Evolutionary conservation across 2,113 vertebrate genomes (phyloP).

Genomic region (Sinocyclocheilus grahami): DNA sequence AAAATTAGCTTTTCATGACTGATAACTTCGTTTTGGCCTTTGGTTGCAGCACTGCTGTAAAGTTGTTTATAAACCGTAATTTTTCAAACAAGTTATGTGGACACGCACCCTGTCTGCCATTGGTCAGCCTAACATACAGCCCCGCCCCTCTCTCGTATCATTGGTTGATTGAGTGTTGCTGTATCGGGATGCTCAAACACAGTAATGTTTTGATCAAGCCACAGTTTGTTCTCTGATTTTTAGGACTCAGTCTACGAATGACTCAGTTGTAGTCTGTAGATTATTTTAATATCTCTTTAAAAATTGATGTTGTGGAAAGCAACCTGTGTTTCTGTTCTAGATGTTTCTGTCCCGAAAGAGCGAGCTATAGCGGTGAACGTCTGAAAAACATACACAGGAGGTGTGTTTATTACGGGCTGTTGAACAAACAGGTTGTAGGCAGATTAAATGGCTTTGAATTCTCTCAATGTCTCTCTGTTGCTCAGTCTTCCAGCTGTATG

Average conservation of each 20-base stretch:
- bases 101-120: not conserved
- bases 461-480: conserved; percentile 1
- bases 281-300: not conserved
- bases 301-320: not conserved
- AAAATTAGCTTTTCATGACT: too few species aligned
- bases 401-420: conserved; percentile 25
- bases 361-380: too few species aligned
- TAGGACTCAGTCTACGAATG: too few species aligned
- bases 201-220: too few species aligned
- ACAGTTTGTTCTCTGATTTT: not conserved
- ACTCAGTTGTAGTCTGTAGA: not conserved
- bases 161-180: not conserved
- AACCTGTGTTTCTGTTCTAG: not conserved
- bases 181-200: not conserved
- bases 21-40: too few species aligned
- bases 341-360: not conserved
- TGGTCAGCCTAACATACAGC: not conserved
- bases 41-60: too few species aligned
- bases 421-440: conserved; percentile 33
- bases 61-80: too few species aligned
- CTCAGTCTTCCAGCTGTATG: not conserved
- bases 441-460: conserved; percentile 1
- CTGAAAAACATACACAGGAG: not conserved
- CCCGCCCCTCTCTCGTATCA: not conserved
- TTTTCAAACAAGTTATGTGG: too few species aligned